phyloP scores from a whole-genome alignment of 2,888 invertebrate species.

The Clitarchus hookeri region DNA sequence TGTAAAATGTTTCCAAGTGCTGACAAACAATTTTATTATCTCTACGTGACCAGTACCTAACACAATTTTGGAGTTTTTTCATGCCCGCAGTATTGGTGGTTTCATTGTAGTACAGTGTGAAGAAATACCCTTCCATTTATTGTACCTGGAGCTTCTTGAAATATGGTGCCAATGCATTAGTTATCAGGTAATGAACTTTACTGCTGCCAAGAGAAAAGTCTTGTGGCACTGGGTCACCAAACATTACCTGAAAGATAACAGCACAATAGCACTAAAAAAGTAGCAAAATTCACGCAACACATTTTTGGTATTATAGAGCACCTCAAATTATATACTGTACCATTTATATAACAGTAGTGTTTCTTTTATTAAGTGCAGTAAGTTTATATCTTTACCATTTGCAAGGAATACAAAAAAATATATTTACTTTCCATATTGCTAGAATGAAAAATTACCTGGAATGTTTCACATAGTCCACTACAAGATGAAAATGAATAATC shows the following conservation, averaged over 20 bases:
- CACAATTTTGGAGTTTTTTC: slow-evolving; percentile 30
- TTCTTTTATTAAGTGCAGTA: too few species aligned
- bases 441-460: too few species aligned
- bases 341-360: too few species aligned
- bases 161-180: slow-evolving; percentile 30
- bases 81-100: slow-evolving; percentile 26
- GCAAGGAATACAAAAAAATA: too few species aligned
- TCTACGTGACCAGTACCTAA: slow-evolving; percentile 28
- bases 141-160: slow-evolving; percentile 25
- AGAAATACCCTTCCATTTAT: not conserved
- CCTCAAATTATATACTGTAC: too few species aligned
- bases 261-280: too few species aligned
- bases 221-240: slow-evolving; percentile 17
- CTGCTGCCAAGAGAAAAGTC: slow-evolving; percentile 28
- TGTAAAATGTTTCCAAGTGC: slow-evolving; percentile 35
- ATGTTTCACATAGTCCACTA: not conserved
- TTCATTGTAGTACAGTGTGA: slow-evolving; percentile 24
- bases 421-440: too few species aligned
- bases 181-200: slow-evolving; percentile 27
- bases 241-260: not conserved
- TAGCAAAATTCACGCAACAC: too few species aligned
- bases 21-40: slow-evolving; percentile 26
- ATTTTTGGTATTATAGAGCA: too few species aligned
- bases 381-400: too few species aligned
- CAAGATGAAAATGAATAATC: not conserved